A percentile compares a stretch with the other conserved stretches of the same genome.
Conservation (phyloP, 2,888 invertebrate species). For the Branchellion lobata region DNA sequence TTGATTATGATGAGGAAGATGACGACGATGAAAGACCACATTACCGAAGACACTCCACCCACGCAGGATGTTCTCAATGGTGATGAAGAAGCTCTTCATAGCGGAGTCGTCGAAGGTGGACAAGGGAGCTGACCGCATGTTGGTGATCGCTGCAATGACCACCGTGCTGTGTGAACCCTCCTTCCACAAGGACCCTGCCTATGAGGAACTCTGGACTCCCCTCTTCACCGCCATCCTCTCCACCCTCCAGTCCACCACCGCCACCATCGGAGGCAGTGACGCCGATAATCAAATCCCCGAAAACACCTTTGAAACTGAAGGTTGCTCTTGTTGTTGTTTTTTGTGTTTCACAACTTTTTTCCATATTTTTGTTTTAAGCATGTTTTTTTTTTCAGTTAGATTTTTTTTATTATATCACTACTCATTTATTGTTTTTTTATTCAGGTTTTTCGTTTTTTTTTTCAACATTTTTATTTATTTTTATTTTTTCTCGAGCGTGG, state of each 20-base stretch:
- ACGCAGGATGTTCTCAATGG: slow-evolving; percentile 88
- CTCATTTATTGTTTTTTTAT: no score
- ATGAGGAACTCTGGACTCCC: slow-evolving; percentile 65
- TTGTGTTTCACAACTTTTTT: not conserved
- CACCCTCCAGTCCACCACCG: not conserved
- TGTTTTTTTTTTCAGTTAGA: not conserved
- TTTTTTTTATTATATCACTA: no score
- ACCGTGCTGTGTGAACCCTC: slow-evolving; percentile 79
- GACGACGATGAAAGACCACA: no score
- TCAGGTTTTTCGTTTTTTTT: no score
- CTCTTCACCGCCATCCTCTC: not conserved
- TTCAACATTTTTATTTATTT: no score
- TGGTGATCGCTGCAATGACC: slow-evolving; percentile 84
- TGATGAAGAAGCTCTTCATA: slow-evolving; percentile 82
- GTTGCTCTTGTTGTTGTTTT: not conserved
- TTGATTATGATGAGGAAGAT: no score
- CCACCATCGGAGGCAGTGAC: not conserved
- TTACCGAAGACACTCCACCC: not conserved
- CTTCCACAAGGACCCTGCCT: slow-evolving; percentile 70
- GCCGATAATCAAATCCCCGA: not conserved
- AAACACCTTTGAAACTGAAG: not conserved
- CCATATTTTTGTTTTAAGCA: not conserved
- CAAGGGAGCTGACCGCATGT: slow-evolving; percentile 80
- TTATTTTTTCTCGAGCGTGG: no score
- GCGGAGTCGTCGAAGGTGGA: slow-evolving; percentile 83